phyloP scores from a whole-genome alignment of 2,797 vertebrate species.

The Phalanger gymnotis region DNA sequence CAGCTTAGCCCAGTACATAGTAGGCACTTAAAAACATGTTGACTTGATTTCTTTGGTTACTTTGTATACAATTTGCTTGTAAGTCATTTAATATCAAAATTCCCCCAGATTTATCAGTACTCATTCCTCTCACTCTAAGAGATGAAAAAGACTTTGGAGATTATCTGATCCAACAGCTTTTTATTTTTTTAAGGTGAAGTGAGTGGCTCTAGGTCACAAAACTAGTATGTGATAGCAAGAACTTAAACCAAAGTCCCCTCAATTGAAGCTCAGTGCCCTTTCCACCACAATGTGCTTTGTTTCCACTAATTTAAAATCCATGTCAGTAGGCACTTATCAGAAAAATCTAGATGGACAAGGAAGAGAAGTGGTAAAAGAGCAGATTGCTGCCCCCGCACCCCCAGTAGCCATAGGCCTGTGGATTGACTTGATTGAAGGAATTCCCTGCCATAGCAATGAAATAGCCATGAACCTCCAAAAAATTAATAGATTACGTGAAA shows the following conservation, averaged over 20 bases:
- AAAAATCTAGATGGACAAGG: slow-evolving; percentile 4
- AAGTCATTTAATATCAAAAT: slow-evolving; percentile 2
- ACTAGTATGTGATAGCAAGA: not conserved
- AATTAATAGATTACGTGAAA: not conserved
- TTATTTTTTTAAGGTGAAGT: not conserved
- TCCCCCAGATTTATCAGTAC: not conserved
- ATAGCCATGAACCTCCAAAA: not conserved
- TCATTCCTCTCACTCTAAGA: not conserved
- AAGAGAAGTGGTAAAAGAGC: not conserved
- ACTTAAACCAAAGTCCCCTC: not conserved
- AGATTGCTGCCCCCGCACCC: not conserved
- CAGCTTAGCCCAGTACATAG: not conserved
- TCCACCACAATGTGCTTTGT: not conserved
- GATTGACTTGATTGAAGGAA: not conserved
- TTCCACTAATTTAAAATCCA: slow-evolving; percentile 15
- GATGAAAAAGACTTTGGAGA: not conserved
- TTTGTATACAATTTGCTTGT: not conserved
- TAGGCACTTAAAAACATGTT: not conserved
- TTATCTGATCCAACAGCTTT: not conserved
- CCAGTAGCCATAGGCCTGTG: not conserved
- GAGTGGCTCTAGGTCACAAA: not conserved
- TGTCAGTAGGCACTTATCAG: not conserved
- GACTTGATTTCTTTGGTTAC: not conserved
- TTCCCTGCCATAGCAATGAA: not conserved
- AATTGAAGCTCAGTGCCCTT: not conserved